Percentiles rank a stretch among this genome's conserved stretches.
Conservation (phyloP, 2,113 vertebrate genomes). For the Cololabis saira region DNA sequence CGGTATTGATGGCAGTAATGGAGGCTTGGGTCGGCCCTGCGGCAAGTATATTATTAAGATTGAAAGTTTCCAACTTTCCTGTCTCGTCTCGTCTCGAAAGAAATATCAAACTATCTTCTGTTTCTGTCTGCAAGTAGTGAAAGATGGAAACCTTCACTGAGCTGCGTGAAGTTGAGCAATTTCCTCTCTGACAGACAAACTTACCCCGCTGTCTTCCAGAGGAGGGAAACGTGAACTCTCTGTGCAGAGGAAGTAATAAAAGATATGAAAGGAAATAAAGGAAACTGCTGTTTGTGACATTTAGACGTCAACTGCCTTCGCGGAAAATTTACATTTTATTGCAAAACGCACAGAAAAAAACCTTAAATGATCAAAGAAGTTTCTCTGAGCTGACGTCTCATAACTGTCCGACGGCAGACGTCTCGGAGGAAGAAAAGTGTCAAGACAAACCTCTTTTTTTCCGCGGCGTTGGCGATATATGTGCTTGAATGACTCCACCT, state of each 20-base stretch:
- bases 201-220: background rate
- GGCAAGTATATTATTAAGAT: background rate
- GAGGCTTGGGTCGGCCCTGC: too few relatives aligned
- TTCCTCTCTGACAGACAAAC: constrained; percentile 30
- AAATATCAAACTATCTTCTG: constrained; percentile 1
- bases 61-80: constrained; percentile 14
- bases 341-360: constrained; percentile 42
- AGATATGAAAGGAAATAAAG: constrained; percentile 10
- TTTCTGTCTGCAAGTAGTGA: background rate
- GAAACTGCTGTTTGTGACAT: constrained; percentile 57
- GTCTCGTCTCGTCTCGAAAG: background rate
- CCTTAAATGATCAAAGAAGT: constrained; percentile 37
- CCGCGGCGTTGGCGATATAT: constrained; percentile 18
- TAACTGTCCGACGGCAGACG: constrained; percentile 12
- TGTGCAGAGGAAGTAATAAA: constrained; percentile 19
- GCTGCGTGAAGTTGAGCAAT: constrained; percentile 40
- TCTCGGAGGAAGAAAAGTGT: constrained; percentile 19
- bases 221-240: constrained; percentile 9
- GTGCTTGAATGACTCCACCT: background rate
- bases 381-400: constrained; percentile 36
- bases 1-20: too few relatives aligned
- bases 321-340: constrained; percentile 51
- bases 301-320: constrained; percentile 53
- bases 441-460: constrained; percentile 3
- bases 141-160: background rate